A percentile compares a stretch with the other conserved stretches of the same genome.
Conservation (phyloP, 92 coral and sea anemone genomes). For the Pocillopora grandis region DNA sequence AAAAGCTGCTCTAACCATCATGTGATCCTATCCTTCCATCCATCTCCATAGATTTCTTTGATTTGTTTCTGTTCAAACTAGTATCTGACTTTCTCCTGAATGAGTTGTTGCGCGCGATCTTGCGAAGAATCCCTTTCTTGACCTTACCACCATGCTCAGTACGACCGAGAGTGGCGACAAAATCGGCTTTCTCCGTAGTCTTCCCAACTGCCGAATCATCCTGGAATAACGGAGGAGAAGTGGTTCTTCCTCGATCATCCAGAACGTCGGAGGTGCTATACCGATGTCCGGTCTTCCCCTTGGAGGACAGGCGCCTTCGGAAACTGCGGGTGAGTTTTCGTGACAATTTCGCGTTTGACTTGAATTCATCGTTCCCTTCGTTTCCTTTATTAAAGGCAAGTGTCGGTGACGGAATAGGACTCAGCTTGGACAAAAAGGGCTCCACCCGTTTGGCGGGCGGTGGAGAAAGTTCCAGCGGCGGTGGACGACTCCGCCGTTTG, state of each 20-base stretch:
- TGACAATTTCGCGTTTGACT: constrained; percentile 23
- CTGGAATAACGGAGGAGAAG: constrained; percentile 30
- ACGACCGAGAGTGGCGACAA: constrained; percentile 37
- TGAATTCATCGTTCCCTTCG: constrained; percentile 1
- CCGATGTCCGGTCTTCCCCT: constrained; percentile 63
- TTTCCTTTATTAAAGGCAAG: constrained; percentile 1
- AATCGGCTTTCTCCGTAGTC: constrained; percentile 36
- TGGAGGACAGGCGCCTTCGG: constrained; percentile 68
- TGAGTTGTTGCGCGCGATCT: constrained; percentile 65
- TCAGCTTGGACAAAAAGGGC: constrained; percentile 10
- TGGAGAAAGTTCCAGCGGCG: constrained; percentile 1
- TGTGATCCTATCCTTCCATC: constrained; percentile 43
- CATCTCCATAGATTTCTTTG: constrained; percentile 36
- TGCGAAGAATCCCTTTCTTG: constrained; percentile 68
- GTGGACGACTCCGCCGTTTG: constrained; percentile 1
- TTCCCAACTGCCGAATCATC: constrained; percentile 22
- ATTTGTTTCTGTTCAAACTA: constrained; percentile 48
- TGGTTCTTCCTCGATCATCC: constrained; percentile 59
- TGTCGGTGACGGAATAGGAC: constrained; percentile 44
- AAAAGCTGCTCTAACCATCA: constrained; percentile 55
- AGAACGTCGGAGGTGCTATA: constrained; percentile 80
- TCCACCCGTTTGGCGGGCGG: constrained; percentile 4
- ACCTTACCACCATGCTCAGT: constrained; percentile 63
- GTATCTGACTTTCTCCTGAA: constrained; percentile 81
- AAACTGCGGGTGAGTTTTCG: constrained; percentile 73